These are phyloP conservation scores for Slavum lentiscoides DNA, from an alignment of 2,888 invertebrate genomes.

Conservation along the genomic window DNA sequence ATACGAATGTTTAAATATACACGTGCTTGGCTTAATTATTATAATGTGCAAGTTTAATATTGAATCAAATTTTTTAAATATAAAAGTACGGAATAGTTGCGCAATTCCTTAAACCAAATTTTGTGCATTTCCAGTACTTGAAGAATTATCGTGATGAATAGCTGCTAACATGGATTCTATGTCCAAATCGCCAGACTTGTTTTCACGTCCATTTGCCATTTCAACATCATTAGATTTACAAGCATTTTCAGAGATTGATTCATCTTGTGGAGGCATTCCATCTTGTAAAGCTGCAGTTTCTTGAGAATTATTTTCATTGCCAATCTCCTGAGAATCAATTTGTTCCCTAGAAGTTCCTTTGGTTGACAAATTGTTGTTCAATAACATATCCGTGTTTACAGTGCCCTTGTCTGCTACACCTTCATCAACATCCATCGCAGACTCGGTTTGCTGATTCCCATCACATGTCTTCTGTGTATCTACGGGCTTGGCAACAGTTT, in stretches of 20 bases:
- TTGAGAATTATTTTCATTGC: not conserved
- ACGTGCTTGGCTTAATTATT: no score
- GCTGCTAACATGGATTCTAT: slow-evolving; percentile 55
- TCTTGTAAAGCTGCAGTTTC: not conserved
- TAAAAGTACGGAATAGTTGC: not conserved
- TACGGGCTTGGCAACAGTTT: not conserved
- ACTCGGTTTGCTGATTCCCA: not conserved
- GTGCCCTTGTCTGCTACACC: not conserved
- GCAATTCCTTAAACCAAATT: not conserved
- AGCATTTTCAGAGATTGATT: not conserved
- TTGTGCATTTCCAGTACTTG: not conserved
- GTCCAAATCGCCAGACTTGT: slow-evolving; percentile 43
- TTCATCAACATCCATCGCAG: not conserved
- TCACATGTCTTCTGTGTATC: not conserved
- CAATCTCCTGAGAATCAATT: not conserved
- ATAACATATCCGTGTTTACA: slow-evolving; percentile 30
- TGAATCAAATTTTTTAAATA: not conserved
- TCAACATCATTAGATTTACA: not conserved
- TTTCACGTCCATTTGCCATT: not conserved
- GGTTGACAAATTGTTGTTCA: slow-evolving; percentile 19
- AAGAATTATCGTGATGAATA: slow-evolving; percentile 54
- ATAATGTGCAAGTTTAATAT: no score
- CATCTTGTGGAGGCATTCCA: not conserved
- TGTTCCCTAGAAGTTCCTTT: not conserved
- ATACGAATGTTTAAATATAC: no score